phyloP scores from a whole-genome alignment of 53 echinoderm and acorn worm species.

The Echinometra lucunter region DNA sequence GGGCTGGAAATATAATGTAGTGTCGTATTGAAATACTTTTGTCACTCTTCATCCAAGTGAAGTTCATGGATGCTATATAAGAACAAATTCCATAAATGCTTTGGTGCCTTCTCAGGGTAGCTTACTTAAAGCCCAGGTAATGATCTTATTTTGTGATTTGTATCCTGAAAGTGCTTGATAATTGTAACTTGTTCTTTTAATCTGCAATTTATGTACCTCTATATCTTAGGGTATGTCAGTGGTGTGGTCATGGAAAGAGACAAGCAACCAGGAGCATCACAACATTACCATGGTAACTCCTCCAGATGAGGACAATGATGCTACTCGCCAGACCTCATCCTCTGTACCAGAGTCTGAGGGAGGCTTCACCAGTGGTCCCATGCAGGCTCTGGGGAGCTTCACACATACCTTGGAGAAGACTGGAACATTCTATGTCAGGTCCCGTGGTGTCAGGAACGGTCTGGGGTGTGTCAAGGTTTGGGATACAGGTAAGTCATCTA shows the following conservation, averaged over 20 bases:
- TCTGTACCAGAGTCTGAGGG: conserved; percentile 70
- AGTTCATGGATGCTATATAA: too few species aligned
- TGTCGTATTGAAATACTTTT: too few species aligned
- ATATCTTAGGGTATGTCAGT: conserved; percentile 42
- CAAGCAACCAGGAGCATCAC: conserved; percentile 75
- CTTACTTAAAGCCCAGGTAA: too few species aligned
- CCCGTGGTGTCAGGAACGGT: conserved; percentile 76
- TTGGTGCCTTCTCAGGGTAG: too few species aligned
- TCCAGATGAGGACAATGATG: conserved; percentile 56
- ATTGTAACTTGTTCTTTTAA: too few species aligned
- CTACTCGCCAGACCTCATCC: conserved; percentile 43
- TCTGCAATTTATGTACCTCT: background rate
- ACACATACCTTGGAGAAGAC: conserved; percentile 73
- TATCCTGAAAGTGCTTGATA: too few species aligned
- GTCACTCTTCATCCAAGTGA: too few species aligned
- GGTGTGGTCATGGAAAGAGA: conserved; percentile 88
- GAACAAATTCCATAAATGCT: too few species aligned
- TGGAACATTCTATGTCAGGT: conserved; percentile 80
- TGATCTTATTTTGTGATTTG: too few species aligned
- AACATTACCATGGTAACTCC: conserved; percentile 85
- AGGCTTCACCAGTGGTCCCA: conserved; percentile 81
- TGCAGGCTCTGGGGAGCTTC: conserved; percentile 75
- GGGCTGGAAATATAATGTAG: too few species aligned
- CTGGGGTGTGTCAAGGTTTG: conserved; percentile 75
- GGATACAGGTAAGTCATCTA: conserved; percentile 74